These are phyloP conservation scores for Laspeyria flexula DNA, from an alignment of 2,888 invertebrate species.

Conservation along the genomic window DNA sequence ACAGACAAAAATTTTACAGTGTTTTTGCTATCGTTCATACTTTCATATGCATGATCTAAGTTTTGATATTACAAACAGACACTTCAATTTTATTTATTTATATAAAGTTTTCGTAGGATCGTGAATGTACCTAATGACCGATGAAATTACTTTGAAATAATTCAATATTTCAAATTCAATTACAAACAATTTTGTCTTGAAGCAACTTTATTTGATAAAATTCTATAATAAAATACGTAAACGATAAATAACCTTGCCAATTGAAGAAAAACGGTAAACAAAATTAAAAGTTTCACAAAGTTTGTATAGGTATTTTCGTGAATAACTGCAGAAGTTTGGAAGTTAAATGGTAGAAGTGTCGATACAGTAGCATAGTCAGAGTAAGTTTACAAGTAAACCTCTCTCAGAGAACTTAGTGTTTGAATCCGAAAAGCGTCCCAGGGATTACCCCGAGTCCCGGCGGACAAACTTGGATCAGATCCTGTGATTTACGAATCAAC, in stretches of 20 bases:
- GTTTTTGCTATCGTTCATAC: too few relatives aligned
- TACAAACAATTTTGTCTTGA: not conserved
- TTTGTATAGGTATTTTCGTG: not conserved
- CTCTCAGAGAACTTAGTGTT: conserved; percentile 27
- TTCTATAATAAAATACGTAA: too few relatives aligned
- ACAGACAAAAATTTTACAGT: too few relatives aligned
- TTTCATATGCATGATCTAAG: too few relatives aligned
- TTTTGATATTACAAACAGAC: too few relatives aligned
- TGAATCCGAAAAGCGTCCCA: conserved; percentile 27
- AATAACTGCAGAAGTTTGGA: not conserved
- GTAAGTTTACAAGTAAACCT: conserved; percentile 29
- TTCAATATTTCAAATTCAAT: conserved; percentile 14
- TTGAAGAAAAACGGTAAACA: not conserved
- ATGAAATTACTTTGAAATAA: conserved; percentile 46
- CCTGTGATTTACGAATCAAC: conserved; percentile 21
- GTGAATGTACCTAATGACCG: conserved; percentile 42
- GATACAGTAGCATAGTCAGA: conserved; percentile 16
- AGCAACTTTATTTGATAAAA: too few relatives aligned
- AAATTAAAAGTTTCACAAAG: conserved; percentile 5
- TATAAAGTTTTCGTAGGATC: conserved; percentile 37
- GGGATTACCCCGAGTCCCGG: conserved; percentile 26
- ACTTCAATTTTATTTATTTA: conserved; percentile 42
- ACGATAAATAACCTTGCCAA: too few relatives aligned
- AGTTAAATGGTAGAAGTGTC: conserved; percentile 11
- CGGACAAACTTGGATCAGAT: conserved; percentile 48